Evolutionary conservation across 2,888 invertebrate genomes (phyloP).

Genomic region (Copidosoma aretas): DNA sequence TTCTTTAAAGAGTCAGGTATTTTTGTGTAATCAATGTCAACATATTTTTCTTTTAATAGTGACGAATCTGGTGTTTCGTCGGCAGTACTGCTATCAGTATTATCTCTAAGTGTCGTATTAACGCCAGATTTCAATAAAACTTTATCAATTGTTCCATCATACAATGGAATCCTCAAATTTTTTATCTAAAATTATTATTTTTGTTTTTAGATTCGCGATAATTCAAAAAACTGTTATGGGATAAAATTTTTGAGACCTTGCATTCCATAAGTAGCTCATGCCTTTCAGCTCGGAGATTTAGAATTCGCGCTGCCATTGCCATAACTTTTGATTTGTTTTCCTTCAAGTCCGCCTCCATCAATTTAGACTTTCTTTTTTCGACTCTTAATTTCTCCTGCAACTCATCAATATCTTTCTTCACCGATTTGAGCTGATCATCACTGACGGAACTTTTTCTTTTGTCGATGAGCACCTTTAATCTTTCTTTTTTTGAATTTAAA

Average conservation of each 20-base stretch:
- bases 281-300: conserved; percentile 13
- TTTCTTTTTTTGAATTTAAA: not conserved
- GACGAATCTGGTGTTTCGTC: conserved; percentile 6
- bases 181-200: conserved; percentile 26
- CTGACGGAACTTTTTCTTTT: conserved; percentile 4
- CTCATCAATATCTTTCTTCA: conserved; percentile 1
- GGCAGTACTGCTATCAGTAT: conserved; percentile 1
- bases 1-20: not conserved
- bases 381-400: conserved; percentile 69
- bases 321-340: conserved; percentile 1
- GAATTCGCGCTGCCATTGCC: not conserved
- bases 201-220: too few species aligned
- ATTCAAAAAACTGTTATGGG: not conserved
- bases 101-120: not conserved
- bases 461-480: not conserved
- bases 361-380: conserved; percentile 67
- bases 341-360: conserved; percentile 12
- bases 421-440: not conserved
- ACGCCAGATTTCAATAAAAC: conserved; percentile 3
- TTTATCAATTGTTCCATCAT: conserved; percentile 13
- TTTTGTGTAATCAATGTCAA: conserved; percentile 28
- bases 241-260: conserved; percentile 15
- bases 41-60: conserved; percentile 23
- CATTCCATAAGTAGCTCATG: conserved; percentile 26
- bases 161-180: conserved; percentile 26